Conservation (phyloP, 2,113 vertebrate species). For the Phaethon lepturus region DNA sequence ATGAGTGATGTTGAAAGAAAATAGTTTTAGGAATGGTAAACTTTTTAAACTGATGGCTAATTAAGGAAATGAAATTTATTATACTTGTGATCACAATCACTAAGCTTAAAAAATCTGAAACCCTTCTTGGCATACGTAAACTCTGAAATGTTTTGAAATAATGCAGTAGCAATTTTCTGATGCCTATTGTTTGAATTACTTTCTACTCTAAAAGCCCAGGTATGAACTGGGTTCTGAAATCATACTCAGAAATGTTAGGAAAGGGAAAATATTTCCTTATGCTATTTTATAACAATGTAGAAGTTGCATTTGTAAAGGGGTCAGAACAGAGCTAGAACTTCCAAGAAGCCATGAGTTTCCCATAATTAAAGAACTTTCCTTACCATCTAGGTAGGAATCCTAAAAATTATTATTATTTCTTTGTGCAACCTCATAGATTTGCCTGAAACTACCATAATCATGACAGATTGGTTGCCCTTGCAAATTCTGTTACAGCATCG, state of each 20-base stretch:
- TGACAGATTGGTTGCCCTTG: background rate
- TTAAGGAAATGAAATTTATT: background rate
- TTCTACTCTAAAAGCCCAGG: background rate
- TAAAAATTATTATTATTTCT: background rate
- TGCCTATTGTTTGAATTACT: background rate
- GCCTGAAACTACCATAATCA: background rate
- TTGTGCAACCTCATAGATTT: background rate
- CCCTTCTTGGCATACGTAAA: background rate
- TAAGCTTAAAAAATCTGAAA: background rate
- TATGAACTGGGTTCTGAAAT: background rate
- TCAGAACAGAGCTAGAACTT: background rate
- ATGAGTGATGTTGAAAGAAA: conserved; percentile 63
- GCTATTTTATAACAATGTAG: background rate
- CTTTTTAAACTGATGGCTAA: background rate
- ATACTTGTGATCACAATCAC: background rate
- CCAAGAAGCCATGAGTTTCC: background rate
- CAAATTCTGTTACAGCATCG: background rate
- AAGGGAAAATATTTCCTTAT: background rate
- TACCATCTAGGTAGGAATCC: background rate
- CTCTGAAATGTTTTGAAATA: background rate
- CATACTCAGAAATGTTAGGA: background rate
- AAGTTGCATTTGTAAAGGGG: background rate
- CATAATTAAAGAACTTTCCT: background rate
- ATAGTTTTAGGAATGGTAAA: background rate
- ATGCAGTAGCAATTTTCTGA: background rate